Base-by-base conservation (phyloP, 2,888 invertebrate genomes). In the Eilema depressum region DNA sequence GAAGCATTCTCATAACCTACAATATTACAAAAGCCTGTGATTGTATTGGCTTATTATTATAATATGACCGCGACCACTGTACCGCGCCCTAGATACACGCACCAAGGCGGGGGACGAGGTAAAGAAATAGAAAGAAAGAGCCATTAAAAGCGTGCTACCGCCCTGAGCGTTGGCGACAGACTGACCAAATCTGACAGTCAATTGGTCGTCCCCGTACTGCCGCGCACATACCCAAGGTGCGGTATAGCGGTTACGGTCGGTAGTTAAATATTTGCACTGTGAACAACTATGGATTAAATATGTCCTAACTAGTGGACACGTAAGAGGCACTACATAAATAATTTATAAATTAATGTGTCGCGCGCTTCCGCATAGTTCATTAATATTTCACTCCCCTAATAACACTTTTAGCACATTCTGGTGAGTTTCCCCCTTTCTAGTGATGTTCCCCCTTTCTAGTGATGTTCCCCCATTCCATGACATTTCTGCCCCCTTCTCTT, bases 281-380 rank as follows among this genome's bases (percentile, higher is more conserved):
- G 20, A 33, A 37, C 20, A 33, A 56, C 33, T 26, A 63, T 56
- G 17, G 26, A 26, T 23, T 14, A 69, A 25, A 25, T 56, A 37
- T 30, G 62, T 63, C 57, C 62, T 66, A 70, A 69, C 66, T 66
- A 73, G 66, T 73, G 66, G 67, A 72, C 66, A 69, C 63, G 14
- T 59, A 33, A 47, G 65, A 66, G 63, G 69, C 69, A 68, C 60
- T 69, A 69, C 33, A 57, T 67, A 63, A 72, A 62, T 7, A 62
- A 70, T 26, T 3, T 20, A 66, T 57, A 61, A 25, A 25, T 68
- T 26, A 64, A 37, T 26, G 69, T 71, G 74, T 69, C 74, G 74
- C 71, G 74, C 74, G 72, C 72, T 73, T 69, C 72, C 72, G 66
- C 72, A 66, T 69, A 57, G 37, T 71, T 12, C 63, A 53, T 53